Base-by-base conservation (phyloP, 2,888 invertebrate genomes). In the Hypena proboscidalis region DNA sequence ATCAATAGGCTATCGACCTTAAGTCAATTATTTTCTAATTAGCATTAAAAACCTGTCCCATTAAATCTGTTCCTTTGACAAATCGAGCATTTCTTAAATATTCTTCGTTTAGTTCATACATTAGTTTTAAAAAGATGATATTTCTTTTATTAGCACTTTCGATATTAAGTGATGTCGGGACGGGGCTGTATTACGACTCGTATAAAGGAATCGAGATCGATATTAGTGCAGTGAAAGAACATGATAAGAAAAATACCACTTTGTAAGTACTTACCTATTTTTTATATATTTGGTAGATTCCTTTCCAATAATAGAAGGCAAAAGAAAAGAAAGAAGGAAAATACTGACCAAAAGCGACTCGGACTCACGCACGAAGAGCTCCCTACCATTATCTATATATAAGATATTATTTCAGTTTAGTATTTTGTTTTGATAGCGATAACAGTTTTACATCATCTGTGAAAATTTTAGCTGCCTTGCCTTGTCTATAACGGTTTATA, bases 241-340 rank as follows among this genome's bases (percentile, higher is more conserved):
- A 70, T 33, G 70, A 71, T n/a, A 74, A 72, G 32, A 42, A 47
- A 1, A 82, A 82, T 46, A 77, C 63, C 1, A 80, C 81, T 34
- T 83, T 80, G 82, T 83, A 55, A 79, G 82, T 79, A 38, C 2
- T 2, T 7, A n/a, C 6, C 4, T 26, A 11, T 1, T 42, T 8
- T 19, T 11, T 7, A 3, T 31, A 0, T 21, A 8, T 13, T 5
- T 14, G 11, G 11, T 2, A 7, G 6, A 7, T 14, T 27, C 14
- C 1, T 13, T 11, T 7, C 1, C 14, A 13, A 6, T 27, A 13
- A 14, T 27, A 1, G 3, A 17, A 17, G 17, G 5, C 5, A 4
- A 4, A 5, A 17, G 3, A 4, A 4, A 4, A 4, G 5, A 3
- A 5, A 3, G 3, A 3, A 5, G 5, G 5, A 17, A 17, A 4